Evolutionary conservation across 2,113 vertebrate genomes (phyloP).

Genomic region (Triplophysa tibetana): DNA sequence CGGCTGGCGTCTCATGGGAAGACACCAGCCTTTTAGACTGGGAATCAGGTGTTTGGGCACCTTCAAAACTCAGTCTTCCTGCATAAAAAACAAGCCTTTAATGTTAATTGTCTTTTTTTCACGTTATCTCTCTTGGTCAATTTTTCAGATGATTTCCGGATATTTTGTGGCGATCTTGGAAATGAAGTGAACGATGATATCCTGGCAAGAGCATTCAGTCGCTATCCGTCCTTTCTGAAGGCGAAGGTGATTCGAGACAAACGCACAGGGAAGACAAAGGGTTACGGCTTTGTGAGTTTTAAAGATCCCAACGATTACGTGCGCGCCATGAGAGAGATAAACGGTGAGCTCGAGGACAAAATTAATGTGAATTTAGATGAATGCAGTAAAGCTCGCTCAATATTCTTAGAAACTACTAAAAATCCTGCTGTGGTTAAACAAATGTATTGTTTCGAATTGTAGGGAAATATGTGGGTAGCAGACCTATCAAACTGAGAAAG

Average conservation of each 20-base stretch:
- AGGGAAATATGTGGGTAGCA: slow-evolving; percentile 92
- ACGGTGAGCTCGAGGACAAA: slow-evolving; percentile 74
- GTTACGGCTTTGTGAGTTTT: slow-evolving; percentile 93
- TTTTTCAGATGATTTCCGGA: slow-evolving; percentile 86
- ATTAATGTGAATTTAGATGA: background rate
- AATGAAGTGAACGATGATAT: slow-evolving; percentile 95
- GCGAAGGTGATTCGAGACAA: slow-evolving; percentile 94
- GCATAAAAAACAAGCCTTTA: background rate
- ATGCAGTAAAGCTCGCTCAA: background rate
- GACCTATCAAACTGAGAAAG: slow-evolving; percentile 92
- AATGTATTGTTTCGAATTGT: background rate
- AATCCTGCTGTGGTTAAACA: background rate
- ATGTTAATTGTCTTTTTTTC: background rate
- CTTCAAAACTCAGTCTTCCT: background rate
- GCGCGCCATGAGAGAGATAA: slow-evolving; percentile 92
- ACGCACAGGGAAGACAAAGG: slow-evolving; percentile 91
- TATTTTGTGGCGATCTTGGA: slow-evolving; percentile 91
- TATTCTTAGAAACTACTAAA: too few species aligned
- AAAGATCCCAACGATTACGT: slow-evolving; percentile 94
- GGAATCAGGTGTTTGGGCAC: slow-evolving; percentile 77
- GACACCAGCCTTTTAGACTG: slow-evolving; percentile 87
- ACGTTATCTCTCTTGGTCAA: background rate
- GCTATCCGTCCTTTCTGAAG: slow-evolving; percentile 91
- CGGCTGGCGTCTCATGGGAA: slow-evolving; percentile 86
- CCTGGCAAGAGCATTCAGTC: slow-evolving; percentile 86